phyloP scores from a whole-genome alignment of 2,888 invertebrate species.

The Pachycephus smyrnensis region DNA sequence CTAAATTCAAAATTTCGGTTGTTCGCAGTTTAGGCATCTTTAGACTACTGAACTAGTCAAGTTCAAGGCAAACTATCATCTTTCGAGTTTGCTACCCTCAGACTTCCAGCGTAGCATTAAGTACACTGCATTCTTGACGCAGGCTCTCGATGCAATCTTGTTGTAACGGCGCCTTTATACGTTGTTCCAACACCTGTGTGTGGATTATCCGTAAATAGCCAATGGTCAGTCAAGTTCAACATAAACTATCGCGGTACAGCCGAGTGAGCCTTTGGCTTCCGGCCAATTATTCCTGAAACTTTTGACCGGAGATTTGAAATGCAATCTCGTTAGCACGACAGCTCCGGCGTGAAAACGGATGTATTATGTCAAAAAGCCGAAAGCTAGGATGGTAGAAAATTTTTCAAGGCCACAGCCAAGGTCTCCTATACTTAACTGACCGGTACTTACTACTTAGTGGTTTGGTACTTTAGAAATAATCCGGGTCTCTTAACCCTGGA shows the following conservation, averaged over 20 bases:
- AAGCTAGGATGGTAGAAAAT: conserved; percentile 12
- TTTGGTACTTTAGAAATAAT: background rate
- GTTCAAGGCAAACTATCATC: conserved; percentile 14
- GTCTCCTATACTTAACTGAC: background rate
- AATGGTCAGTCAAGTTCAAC: conserved; percentile 41
- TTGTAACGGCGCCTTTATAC: conserved; percentile 14
- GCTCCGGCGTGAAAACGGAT: conserved; percentile 28
- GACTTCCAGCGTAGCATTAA: background rate
- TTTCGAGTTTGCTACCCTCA: conserved; percentile 7
- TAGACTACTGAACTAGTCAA: conserved; percentile 7
- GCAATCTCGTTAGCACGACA: conserved; percentile 31
- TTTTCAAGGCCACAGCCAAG: background rate
- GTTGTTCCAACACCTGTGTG: conserved; percentile 28
- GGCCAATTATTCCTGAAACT: background rate
- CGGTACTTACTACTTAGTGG: background rate
- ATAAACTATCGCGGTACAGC: conserved; percentile 39
- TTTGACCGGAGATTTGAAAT: conserved; percentile 18
- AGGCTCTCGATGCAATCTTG: background rate
- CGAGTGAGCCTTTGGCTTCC: background rate
- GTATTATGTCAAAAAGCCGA: conserved; percentile 33
- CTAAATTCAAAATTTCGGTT: background rate
- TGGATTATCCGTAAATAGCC: conserved; percentile 25
- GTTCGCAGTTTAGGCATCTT: background rate
- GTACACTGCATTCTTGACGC: background rate
- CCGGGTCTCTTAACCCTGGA: background rate